phyloP scores from a whole-genome alignment of 2,113 vertebrate genomes.

The Atherinomorus stipes region DNA sequence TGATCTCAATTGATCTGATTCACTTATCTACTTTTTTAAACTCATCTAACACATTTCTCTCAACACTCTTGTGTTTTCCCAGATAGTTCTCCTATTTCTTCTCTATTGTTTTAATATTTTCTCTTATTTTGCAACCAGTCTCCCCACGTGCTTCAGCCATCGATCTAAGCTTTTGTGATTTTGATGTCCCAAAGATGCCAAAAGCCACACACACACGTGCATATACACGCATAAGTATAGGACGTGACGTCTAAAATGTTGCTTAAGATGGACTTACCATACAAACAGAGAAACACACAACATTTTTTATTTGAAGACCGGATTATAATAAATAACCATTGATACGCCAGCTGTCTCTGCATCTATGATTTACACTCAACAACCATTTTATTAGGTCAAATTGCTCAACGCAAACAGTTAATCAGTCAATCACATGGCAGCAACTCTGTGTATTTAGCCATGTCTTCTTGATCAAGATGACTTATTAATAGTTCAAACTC shows the following conservation, averaged over 20 bases:
- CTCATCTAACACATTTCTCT: not conserved
- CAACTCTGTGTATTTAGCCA: too few relatives aligned
- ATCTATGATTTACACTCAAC: too few relatives aligned
- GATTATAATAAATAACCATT: too few relatives aligned
- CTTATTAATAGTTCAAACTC: too few relatives aligned
- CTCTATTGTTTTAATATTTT: conserved; percentile 36
- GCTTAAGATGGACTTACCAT: not conserved
- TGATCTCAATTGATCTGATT: too few relatives aligned
- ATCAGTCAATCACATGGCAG: too few relatives aligned
- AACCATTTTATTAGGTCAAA: too few relatives aligned
- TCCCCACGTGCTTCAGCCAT: conserved; percentile 26
- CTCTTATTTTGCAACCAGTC: conserved; percentile 8
- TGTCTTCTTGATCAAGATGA: too few relatives aligned
- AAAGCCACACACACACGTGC: conserved; percentile 18
- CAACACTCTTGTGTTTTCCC: conserved; percentile 23
- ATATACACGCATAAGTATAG: conserved; percentile 10
- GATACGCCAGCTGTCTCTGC: too few relatives aligned
- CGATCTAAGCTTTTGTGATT: conserved; percentile 55
- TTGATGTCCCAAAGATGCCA: conserved; percentile 30
- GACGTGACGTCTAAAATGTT: conserved; percentile 22
- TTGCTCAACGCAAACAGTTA: too few relatives aligned
- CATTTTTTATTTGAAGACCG: conserved; percentile 7
- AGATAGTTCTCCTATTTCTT: conserved; percentile 15
- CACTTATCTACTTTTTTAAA: not conserved
- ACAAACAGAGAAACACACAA: not conserved